Base-by-base conservation (phyloP, 2,888 invertebrate genomes). In the Perithous albicinctus region DNA sequence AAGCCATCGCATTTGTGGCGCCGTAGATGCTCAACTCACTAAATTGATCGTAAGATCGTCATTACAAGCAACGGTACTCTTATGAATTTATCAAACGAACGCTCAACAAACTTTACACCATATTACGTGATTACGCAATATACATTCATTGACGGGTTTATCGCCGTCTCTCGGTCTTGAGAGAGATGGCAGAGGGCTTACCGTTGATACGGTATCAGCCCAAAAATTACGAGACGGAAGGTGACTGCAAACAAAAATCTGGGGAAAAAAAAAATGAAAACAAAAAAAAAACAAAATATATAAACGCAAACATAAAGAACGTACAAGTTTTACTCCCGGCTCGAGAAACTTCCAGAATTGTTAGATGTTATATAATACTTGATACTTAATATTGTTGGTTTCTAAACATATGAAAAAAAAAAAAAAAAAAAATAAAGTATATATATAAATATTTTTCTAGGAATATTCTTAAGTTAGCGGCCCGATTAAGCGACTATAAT, bases 311-410 rank as follows among this genome's bases (percentile, higher is more conserved):
- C 54, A 48, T 63, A 80, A 86, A 80, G 85, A 82, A 82, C 84
- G 73, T 85, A 87, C 82, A 79, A 83, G 79, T 66, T 64, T 76
- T 86, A 70, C 77, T 81, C 78, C 83, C 82, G 82, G 78, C 78
- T 84, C 74, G 59, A 85, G 61, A 79, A 67, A 84, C 78, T 86
- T 84, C 88, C 84, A 78, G 67, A 85, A 86, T 80, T 87, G 82
- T 87, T 86, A 86, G 70, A 75, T 78, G 80, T 84, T 82, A 69
- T 67, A 75, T 67, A 78, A 83, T 80, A 85, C 80, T 83, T 84
- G 79, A 86, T 85, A 84, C 83, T 82, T 72, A 82, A 83, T 80
- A 83, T 81, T 83, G 86, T 85, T 86, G 85, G 78, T 86, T 85
- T 85, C 84, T 81, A 70, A 84, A 81, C 73, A 66, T 69, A 64